phyloP scores from a whole-genome alignment of 2,888 invertebrate species.

The Drosophila mulleri region DNA sequence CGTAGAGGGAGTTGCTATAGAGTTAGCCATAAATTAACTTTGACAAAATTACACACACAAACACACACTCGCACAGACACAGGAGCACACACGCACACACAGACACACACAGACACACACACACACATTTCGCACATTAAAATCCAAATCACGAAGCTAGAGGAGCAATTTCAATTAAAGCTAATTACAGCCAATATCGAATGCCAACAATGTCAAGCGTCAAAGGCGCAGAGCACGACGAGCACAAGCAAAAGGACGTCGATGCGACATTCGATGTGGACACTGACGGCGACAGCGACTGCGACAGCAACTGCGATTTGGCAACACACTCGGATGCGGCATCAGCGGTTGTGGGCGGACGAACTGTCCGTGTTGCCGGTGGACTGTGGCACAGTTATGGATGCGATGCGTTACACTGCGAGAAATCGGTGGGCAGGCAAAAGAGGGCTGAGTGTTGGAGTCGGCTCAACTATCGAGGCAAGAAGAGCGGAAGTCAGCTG shows the following conservation, averaged over 20 bases:
- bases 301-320: conserved; percentile 16
- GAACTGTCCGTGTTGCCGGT: conserved; percentile 4
- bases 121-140: conserved; percentile 73
- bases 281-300: background rate
- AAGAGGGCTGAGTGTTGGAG: too few species aligned
- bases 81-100: conserved; percentile 48
- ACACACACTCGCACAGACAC: conserved; percentile 40
- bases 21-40: conserved; percentile 75
- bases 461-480: too few species aligned
- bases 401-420: conserved; percentile 34
- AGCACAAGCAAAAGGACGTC: conserved; percentile 18
- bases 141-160: conserved; percentile 74
- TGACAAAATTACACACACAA: conserved; percentile 62
- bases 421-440: background rate
- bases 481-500: too few species aligned
- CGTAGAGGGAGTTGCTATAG: background rate
- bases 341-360: conserved; percentile 15
- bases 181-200: conserved; percentile 83
- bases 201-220: conserved; percentile 77
- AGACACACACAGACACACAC: conserved; percentile 47
- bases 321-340: conserved; percentile 26
- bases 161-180: conserved; percentile 83
- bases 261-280: conserved; percentile 46
- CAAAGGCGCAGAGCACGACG: conserved; percentile 46
- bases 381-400: conserved; percentile 41